Conservation (phyloP, 2,797 vertebrate species). For the Acropternis orthonyx region DNA sequence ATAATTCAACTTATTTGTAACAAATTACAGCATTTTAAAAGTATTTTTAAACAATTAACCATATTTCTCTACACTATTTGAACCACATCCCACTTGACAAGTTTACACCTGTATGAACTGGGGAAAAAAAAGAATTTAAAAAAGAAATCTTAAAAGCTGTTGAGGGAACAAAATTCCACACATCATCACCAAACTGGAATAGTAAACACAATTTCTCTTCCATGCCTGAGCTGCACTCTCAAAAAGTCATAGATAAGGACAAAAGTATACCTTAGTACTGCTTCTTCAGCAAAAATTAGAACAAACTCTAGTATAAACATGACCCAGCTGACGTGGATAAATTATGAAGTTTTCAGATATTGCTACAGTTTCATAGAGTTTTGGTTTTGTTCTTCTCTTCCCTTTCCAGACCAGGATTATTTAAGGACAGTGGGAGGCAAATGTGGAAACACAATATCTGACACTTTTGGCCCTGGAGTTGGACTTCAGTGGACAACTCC, state of each 20-base stretch:
- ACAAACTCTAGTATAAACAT: neutral
- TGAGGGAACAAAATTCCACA: neutral
- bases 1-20: slow-evolving; percentile 45
- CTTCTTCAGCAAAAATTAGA: neutral
- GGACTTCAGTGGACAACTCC: fast-evolving
- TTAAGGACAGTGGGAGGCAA: neutral
- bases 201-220: neutral
- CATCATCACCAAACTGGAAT: neutral
- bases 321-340: neutral
- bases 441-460: no score
- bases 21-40: slow-evolving; percentile 7
- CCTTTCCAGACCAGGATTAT: neutral
- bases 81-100: neutral
- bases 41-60: slow-evolving; percentile 8
- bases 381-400: neutral
- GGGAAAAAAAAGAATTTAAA: fast-evolving
- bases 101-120: neutral
- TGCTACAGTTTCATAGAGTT: neutral
- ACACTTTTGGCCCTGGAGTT: neutral
- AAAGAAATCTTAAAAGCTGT: neutral
- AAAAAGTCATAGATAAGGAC: slow-evolving; percentile 8
- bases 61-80: neutral
- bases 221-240: neutral
- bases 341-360: neutral
- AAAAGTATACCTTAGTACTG: slow-evolving; percentile 12